phyloP scores from a whole-genome alignment of 2,797 vertebrate genomes.

The Thalassophryne amazonica region DNA sequence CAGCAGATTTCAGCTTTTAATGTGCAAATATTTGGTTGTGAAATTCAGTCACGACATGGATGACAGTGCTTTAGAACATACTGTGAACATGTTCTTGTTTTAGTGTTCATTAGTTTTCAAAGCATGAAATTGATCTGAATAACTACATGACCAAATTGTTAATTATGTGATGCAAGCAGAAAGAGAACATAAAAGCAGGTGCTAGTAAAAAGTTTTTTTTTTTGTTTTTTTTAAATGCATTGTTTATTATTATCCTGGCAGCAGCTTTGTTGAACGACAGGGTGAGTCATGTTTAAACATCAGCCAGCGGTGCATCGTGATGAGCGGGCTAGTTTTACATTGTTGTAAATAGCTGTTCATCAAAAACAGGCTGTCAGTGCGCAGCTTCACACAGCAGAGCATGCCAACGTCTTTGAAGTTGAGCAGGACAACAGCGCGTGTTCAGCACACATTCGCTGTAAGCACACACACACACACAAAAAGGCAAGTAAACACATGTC shows the following conservation, averaged over 20 bases:
- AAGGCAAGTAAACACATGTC: neutral
- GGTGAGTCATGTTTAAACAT: constrained; percentile 48
- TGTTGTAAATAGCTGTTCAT: constrained; percentile 70
- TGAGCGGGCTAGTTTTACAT: constrained; percentile 60
- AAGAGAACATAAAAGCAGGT: too few species aligned
- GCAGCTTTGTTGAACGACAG: constrained; percentile 25
- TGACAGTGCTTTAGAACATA: too few species aligned
- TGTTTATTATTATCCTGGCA: constrained; percentile 25
- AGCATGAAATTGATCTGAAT: too few species aligned
- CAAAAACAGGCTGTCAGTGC: constrained; percentile 68
- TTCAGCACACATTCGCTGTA: constrained; percentile 8
- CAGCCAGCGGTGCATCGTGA: constrained; percentile 44
- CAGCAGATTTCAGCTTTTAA: too few species aligned
- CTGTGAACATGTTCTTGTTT: too few species aligned
- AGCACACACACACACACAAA: neutral
- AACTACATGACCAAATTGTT: too few species aligned
- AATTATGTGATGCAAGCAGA: too few species aligned
- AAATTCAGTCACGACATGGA: too few species aligned
- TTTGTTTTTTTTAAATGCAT: too few species aligned
- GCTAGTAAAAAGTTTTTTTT: too few species aligned
- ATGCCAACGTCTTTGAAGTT: constrained; percentile 63
- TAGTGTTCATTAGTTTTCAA: too few species aligned
- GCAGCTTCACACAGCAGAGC: constrained; percentile 39
- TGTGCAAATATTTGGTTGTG: too few species aligned
- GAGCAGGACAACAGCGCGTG: constrained; percentile 14